Conservation (phyloP, 2,113 vertebrate genomes). For the Astur gentilis region DNA sequence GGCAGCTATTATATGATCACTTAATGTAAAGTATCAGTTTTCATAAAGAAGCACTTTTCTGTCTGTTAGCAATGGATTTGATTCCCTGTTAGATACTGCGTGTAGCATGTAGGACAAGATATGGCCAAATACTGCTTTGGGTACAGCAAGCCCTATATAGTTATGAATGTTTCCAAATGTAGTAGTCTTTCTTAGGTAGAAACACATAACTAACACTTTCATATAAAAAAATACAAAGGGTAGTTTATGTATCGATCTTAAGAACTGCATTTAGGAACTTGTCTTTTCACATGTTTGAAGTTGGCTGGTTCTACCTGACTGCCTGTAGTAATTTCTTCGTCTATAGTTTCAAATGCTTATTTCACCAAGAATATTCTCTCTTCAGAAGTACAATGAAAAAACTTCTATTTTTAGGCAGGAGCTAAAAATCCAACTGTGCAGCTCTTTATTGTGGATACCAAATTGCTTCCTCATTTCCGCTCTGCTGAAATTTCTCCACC, state of each 20-base stretch:
- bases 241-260: background rate
- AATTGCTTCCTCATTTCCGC: accelerated
- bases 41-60: background rate
- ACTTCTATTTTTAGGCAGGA: conserved; percentile 72
- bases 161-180: background rate
- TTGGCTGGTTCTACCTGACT: background rate
- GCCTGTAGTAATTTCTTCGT: background rate
- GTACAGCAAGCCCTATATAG: background rate
- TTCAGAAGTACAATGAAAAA: conserved; percentile 18
- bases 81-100: background rate
- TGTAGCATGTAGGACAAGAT: background rate
- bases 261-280: background rate
- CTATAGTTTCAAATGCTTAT: background rate
- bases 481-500: conserved; percentile 60
- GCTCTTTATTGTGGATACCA: conserved; percentile 69
- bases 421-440: conserved; percentile 74
- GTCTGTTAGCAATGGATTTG: background rate
- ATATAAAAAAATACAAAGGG: background rate
- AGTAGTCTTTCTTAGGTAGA: background rate
- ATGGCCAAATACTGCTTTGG: background rate
- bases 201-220: background rate
- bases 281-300: background rate
- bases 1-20: background rate
- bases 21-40: background rate
- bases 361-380: background rate